phyloP scores from a whole-genome alignment of 2,113 vertebrate species.

The Pimephales promelas region DNA sequence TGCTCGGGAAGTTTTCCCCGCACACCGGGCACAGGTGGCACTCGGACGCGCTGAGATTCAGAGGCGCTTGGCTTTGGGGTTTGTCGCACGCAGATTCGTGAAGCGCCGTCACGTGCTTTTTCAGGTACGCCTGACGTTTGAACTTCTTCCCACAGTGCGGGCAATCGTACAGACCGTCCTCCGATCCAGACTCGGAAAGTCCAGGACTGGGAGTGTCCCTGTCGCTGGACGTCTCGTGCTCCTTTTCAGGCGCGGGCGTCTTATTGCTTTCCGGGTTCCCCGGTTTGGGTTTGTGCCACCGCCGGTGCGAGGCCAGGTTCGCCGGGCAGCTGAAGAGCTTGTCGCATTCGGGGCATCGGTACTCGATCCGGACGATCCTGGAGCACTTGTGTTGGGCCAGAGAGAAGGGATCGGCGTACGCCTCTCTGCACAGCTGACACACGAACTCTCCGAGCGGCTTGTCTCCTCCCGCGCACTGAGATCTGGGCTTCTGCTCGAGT shows the following conservation, averaged over 20 bases:
- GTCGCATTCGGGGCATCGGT: slow-evolving; percentile 92
- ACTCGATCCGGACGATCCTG: slow-evolving; percentile 91
- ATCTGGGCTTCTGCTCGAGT: slow-evolving; percentile 74
- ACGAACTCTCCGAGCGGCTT: slow-evolving; percentile 86
- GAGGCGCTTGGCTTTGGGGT: slow-evolving; percentile 67
- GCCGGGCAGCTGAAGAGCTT: slow-evolving; percentile 94
- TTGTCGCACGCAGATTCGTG: slow-evolving; percentile 59
- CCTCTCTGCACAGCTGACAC: slow-evolving; percentile 92
- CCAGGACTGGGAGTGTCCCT: slow-evolving; percentile 85
- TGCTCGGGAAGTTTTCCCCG: slow-evolving; percentile 85
- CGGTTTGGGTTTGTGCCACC: slow-evolving; percentile 91
- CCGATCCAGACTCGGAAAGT: slow-evolving; percentile 83
- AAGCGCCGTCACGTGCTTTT: slow-evolving; percentile 85
- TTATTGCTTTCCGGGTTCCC: slow-evolving; percentile 62
- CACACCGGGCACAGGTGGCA: slow-evolving; percentile 87
- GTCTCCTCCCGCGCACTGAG: slow-evolving; percentile 60
- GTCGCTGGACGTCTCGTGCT: slow-evolving; percentile 70
- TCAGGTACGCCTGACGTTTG: slow-evolving; percentile 86
- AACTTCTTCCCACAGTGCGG: slow-evolving; percentile 86
- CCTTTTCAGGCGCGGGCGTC: slow-evolving; percentile 53
- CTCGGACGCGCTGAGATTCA: slow-evolving; percentile 72
- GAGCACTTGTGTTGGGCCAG: slow-evolving; percentile 94
- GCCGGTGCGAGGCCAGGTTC: slow-evolving; percentile 92
- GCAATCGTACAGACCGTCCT: slow-evolving; percentile 86
- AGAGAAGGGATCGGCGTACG: slow-evolving; percentile 86